Conservation (phyloP, 1,140 invertebrate species). For the Trichogramma pretiosum region DNA sequence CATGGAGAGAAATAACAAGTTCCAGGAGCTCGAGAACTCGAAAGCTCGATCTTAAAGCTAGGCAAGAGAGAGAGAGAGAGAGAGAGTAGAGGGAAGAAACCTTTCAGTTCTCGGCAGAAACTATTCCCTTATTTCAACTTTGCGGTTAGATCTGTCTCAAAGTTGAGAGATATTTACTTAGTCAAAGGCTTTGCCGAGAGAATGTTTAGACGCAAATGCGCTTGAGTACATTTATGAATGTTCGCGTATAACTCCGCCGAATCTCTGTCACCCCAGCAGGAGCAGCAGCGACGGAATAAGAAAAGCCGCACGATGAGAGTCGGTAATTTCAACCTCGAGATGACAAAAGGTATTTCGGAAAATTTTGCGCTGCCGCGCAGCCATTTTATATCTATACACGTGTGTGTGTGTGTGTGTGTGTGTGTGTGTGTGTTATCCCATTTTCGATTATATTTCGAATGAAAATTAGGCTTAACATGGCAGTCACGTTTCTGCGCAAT, state of each 20-base stretch:
- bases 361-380: too few relatives aligned
- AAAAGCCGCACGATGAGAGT: too few relatives aligned
- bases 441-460: too few relatives aligned
- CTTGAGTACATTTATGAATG: not conserved
- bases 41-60: conserved; percentile 1
- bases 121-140: conserved; percentile 29
- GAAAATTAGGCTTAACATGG: conserved; percentile 31
- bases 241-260: too few relatives aligned
- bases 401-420: too few relatives aligned
- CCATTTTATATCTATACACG: too few relatives aligned
- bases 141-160: conserved; percentile 16
- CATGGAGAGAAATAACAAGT: conserved; percentile 25
- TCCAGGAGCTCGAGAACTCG: conserved; percentile 18
- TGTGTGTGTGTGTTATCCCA: too few relatives aligned
- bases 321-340: too few relatives aligned
- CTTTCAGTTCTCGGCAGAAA: conserved; percentile 9
- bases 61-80: conserved; percentile 5
- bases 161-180: conserved; percentile 23
- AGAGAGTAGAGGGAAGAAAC: not conserved
- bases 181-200: conserved; percentile 16
- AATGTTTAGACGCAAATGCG: conserved; percentile 21
- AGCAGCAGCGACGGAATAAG: too few relatives aligned
- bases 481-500: conserved; percentile 38
- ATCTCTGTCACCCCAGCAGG: too few relatives aligned
- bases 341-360: too few relatives aligned